Base-by-base conservation (phyloP, 2,797 vertebrate genomes). In the Propithecus deckenii region DNA sequence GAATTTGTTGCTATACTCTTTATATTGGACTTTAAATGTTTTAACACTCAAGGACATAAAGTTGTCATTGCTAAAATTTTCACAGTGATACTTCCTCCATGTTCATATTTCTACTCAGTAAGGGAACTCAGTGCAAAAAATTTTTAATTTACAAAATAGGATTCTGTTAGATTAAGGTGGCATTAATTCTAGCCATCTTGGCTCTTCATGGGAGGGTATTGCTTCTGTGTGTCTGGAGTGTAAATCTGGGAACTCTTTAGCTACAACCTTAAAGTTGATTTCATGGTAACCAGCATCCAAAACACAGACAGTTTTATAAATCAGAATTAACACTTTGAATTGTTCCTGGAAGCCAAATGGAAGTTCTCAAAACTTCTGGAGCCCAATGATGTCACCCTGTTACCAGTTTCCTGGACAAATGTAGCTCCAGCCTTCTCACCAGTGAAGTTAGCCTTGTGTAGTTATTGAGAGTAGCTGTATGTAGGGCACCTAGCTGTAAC, bases 231-330 rank as follows among this genome's bases (percentile, higher is more conserved):
- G 50, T 89, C 84, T 89, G 71, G 86, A 80, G 81, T 94, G 43
- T 84, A 91, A 97, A 97, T 86, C 23, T 74, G 74, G 74, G 71
- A 96, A 74, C 46, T 96, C 67, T 94, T 95, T 72, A 87, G 63
- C 63, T 85, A 7, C 28, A 95, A n/a, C 41, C 48, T 96, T 75
- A 86, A 71, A 59, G 52, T 10, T 83, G 93, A 97, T 98, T 97
- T 94, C 96, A 97, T 96, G 95, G 94, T 94, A 97, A 95, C 95
- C 69, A 84, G 59, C 35, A 95, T 89, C 48, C 69, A 86, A 97
- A 97, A 97, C 96, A 97, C 75, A 97, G 90, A 91, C 50, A 41
- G 79, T 74, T 86, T 95, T 85, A 79, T 95, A 89, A 96, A 93
- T 79, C 72, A 93, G 71, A 97, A 96, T 97, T 97, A 94, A 94